These are phyloP conservation scores for Lithophane ornitopus DNA, from an alignment of 2,888 invertebrate species.

Conservation along the genomic window DNA sequence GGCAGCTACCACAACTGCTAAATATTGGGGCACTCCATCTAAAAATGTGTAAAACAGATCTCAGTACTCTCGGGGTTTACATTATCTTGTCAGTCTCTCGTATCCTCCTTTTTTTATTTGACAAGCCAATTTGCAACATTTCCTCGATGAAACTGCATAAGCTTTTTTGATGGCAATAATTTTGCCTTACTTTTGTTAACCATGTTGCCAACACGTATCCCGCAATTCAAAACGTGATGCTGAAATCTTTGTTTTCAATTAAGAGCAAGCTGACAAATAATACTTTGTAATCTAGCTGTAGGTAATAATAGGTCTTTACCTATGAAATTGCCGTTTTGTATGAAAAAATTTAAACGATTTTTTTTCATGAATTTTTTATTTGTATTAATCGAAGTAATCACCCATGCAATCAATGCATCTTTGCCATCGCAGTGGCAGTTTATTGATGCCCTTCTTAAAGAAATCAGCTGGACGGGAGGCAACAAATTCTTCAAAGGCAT, in stretches of 20 bases:
- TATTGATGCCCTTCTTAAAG: no score
- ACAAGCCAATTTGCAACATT: background rate
- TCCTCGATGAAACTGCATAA: background rate
- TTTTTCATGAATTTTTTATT: no score
- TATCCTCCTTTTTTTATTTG: background rate
- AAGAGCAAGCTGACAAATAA: background rate
- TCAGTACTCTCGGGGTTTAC: no score
- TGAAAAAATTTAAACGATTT: no score
- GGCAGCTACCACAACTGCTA: background rate
- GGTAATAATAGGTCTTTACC: no score
- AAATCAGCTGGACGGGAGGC: no score
- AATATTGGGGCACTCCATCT: background rate
- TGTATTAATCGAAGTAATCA: no score
- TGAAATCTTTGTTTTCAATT: background rate
- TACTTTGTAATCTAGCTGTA: background rate
- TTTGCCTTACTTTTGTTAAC: background rate
- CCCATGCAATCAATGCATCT: no score
- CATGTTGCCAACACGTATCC: background rate
- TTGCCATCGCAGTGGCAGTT: no score
- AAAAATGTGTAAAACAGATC: background rate
- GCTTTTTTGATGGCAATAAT: background rate
- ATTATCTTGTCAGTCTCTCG: background rate
- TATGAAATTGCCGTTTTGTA: no score
- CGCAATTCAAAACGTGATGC: background rate
- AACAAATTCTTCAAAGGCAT: no score